These are phyloP conservation scores for Forbesichthys papilliferus DNA, from an alignment of 2,113 vertebrate genomes.

Conservation along the genomic window DNA sequence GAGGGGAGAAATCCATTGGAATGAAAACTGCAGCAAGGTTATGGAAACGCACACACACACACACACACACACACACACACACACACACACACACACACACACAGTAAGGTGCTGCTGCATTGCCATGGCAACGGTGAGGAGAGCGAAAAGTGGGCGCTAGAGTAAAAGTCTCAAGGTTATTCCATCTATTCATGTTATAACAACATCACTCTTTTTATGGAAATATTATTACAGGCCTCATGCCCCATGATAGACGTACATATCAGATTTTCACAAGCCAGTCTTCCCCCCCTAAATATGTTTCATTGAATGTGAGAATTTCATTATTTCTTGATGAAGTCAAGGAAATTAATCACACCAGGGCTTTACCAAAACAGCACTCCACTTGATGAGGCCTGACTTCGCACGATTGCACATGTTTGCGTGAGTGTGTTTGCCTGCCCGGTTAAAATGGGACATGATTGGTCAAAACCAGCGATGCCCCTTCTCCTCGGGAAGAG, in stretches of 20 bases:
- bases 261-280: constrained; percentile 44
- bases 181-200: constrained; percentile 72
- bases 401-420: constrained; percentile 32
- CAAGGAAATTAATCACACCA: constrained; percentile 53
- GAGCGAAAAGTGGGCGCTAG: constrained; percentile 44
- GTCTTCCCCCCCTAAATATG: not conserved
- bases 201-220: constrained; percentile 58
- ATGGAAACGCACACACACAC: constrained; percentile 34
- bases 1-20: constrained; percentile 41
- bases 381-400: constrained; percentile 38
- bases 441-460: constrained; percentile 37
- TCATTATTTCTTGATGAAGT: constrained; percentile 41
- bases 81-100: constrained; percentile 25
- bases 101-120: constrained; percentile 57
- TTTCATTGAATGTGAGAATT: constrained; percentile 37
- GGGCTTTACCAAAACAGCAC: constrained; percentile 42
- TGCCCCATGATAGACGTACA: constrained; percentile 62
- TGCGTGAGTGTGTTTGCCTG: constrained; percentile 37
- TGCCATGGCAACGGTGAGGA: constrained; percentile 64
- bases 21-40: constrained; percentile 50
- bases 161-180: constrained; percentile 70
- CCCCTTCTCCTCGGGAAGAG: constrained; percentile 13
- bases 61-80: not conserved
- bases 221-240: constrained; percentile 56
- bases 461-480: constrained; percentile 32